Evolutionary conservation across 37 sponge, comb jelly and placozoan genomes (phyloP), one percentile per base, ranked within the genome.

Genomic region (Chondrosia reniformis): DNA sequence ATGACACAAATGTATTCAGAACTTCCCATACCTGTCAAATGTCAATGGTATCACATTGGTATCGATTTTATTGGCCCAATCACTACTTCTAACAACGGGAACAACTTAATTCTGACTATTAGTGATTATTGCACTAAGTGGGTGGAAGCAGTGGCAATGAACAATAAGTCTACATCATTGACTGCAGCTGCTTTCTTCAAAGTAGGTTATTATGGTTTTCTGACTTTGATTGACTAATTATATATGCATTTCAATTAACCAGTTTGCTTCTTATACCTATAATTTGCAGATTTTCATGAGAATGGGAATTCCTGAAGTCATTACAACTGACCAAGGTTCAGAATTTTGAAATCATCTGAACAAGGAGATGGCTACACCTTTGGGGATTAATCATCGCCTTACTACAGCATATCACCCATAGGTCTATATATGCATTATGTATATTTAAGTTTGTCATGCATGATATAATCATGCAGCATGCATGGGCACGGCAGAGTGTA

Each of bases 71-170:
- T 79, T 45, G 79, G 79, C 0, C 79, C 79, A 19, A 1, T 79
- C 1, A 6, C 43, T 21, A 32, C 37, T 36, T 79, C 79, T 4
- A 65, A 7, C 4, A 7, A 79, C 28, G 79, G 79, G 3, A 33
- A 79, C 42, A 13, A 39, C 17, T 89, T 71, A 39, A 83, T 90
- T 17, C 69, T 90, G 13, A 90, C 91, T 17, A 45, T 90, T 8
- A 63, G 80, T 59, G 80, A 90, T 72, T 90, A 90, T 69, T 90
- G 86, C 66, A 78, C 87, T 17, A 89, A 86, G 83, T 85, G 69
- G 77, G 84, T 71, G 1, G 75, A 86, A 21, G 86, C 86, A 40
- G 55, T 78, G 30, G 63, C 87, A 33, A 55, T 74, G 17, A 41
- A 66, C 2, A 31, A 66, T 59, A 86, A 89, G 39, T 27, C 15